Percentiles rank a stretch among this genome's conserved stretches.
phyloP scores from a whole-genome alignment of 1,140 invertebrate species.

The Drosophila elegans region DNA sequence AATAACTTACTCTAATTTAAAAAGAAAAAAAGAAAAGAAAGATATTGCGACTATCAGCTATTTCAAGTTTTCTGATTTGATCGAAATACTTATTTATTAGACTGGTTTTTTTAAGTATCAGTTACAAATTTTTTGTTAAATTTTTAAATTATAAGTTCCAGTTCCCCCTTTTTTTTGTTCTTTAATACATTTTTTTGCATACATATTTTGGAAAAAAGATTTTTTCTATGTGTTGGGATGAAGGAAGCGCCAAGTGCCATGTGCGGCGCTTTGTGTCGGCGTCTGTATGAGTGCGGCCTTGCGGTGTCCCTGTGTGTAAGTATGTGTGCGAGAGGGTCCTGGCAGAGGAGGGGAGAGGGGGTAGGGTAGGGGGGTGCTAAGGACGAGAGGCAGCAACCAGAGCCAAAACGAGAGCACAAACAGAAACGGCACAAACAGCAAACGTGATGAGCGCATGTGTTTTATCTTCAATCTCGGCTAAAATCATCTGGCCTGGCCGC shows the following conservation, averaged over 20 bases:
- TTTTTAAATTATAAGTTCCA: too few relatives aligned
- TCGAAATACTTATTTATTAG: too few relatives aligned
- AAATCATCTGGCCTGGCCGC: conserved; percentile 72
- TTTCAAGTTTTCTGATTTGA: too few relatives aligned
- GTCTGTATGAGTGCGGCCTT: conserved; percentile 39
- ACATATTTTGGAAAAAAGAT: fast-evolving
- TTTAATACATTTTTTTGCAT: too few relatives aligned
- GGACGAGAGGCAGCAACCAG: conserved; percentile 22
- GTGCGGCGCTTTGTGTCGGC: conserved; percentile 64
- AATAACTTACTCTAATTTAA: too few relatives aligned
- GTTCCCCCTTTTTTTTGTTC: too few relatives aligned
- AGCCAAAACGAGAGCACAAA: conserved; percentile 43
- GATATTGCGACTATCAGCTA: too few relatives aligned
- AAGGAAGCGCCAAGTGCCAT: conserved; percentile 75
- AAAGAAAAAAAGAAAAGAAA: too few relatives aligned
- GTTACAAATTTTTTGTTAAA: too few relatives aligned
- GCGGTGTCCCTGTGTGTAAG: conserved; percentile 17
- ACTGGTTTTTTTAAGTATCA: too few relatives aligned
- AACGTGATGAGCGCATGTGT: conserved; percentile 81
- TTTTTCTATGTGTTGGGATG: conserved; percentile 19
- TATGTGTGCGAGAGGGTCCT: conserved; percentile 2
- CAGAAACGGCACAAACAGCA: conserved; percentile 66
- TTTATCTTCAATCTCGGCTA: conserved; percentile 80
- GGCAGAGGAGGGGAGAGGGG: not conserved
- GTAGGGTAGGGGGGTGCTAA: not conserved